These are phyloP conservation scores for Heliopora coerulea DNA, from an alignment of 92 coral and sea anemone genomes.

Conservation along the genomic window DNA sequence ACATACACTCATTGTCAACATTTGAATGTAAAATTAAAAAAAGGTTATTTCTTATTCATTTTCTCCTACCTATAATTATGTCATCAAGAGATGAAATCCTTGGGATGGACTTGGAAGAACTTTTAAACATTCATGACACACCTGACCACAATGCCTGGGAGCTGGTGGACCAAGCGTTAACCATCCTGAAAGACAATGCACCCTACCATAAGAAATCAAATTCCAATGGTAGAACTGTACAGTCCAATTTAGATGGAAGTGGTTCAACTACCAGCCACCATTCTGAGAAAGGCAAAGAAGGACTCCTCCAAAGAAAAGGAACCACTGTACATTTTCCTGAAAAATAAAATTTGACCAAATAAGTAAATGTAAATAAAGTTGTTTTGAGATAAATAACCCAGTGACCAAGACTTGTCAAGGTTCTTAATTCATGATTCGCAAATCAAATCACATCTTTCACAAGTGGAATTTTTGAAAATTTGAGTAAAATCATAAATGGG, in stretches of 20 bases:
- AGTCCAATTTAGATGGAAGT: constrained; percentile 28
- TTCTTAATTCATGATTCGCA: no score
- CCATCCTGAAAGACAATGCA: constrained; percentile 77
- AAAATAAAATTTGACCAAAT: not conserved
- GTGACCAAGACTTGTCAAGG: no score
- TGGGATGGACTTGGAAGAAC: constrained; percentile 72
- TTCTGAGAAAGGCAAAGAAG: constrained; percentile 16
- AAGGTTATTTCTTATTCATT: no score
- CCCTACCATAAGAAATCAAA: constrained; percentile 31
- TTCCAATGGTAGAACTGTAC: constrained; percentile 14
- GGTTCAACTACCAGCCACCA: constrained; percentile 25
- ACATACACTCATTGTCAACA: no score
- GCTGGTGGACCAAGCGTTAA: constrained; percentile 91
- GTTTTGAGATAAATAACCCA: no score
- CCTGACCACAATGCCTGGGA: constrained; percentile 92
- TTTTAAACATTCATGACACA: constrained; percentile 74
- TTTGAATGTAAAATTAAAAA: no score
- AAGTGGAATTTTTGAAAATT: no score
- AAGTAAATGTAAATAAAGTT: no score
- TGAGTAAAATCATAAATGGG: no score
- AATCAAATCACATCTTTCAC: no score
- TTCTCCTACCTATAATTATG: not conserved
- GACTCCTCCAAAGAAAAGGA: constrained; percentile 22
- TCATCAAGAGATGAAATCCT: constrained; percentile 73
- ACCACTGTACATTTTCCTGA: not conserved